These are phyloP conservation scores for Aelia acuminata DNA, from an alignment of 2,888 invertebrate species.

Conservation along the genomic window DNA sequence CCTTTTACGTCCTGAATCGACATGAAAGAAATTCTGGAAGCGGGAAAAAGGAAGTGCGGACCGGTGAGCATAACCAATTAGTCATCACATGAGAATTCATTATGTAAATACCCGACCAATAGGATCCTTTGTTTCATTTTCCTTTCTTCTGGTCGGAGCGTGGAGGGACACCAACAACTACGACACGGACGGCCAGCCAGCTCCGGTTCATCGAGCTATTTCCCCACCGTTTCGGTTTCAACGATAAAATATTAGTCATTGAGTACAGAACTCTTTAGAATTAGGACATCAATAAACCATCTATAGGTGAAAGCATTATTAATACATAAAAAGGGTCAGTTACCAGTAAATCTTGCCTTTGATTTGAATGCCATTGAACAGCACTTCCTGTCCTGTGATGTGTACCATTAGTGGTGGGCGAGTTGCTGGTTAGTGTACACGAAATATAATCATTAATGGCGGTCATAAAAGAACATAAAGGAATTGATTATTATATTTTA, in stretches of 20 bases:
- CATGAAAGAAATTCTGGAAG: neutral
- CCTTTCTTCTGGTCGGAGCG: neutral
- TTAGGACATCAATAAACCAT: neutral
- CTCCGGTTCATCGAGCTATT: slow-evolving; percentile 7
- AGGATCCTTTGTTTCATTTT: slow-evolving; percentile 17
- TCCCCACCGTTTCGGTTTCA: neutral
- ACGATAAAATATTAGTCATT: neutral
- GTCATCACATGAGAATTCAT: slow-evolving; percentile 9
- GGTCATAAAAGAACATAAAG: too few relatives aligned
- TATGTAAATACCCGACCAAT: slow-evolving; percentile 25
- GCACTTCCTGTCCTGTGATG: too few relatives aligned
- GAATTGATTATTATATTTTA: too few relatives aligned
- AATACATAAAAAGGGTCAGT: too few relatives aligned
- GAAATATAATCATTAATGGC: too few relatives aligned
- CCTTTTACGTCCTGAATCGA: neutral
- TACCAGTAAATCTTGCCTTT: too few relatives aligned
- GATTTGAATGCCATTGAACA: too few relatives aligned
- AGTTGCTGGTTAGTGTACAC: too few relatives aligned
- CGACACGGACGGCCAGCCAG: neutral
- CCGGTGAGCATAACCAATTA: slow-evolving; percentile 25
- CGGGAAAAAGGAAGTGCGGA: neutral
- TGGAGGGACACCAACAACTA: neutral
- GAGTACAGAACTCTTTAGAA: neutral
- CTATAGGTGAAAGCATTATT: too few relatives aligned
- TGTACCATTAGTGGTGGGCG: too few relatives aligned